A percentile compares a stretch with the other conserved stretches of the same genome.
These are phyloP conservation scores for Phrynocephalus guinanensis DNA, from an alignment of 2,797 vertebrate genomes.

Conservation along the genomic window DNA sequence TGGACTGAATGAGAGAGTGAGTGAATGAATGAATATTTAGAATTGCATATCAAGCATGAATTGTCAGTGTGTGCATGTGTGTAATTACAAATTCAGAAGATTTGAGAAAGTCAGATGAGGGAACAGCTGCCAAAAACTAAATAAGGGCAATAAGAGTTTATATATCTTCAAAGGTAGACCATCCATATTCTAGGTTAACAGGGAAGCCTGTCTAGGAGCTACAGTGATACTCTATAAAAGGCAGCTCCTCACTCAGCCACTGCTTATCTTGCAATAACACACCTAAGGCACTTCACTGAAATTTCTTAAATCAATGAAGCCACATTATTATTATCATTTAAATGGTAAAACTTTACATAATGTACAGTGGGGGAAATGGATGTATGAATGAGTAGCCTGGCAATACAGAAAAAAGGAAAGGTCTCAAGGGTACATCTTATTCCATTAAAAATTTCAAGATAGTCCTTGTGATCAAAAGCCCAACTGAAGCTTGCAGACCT, in stretches of 20 bases:
- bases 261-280: background rate
- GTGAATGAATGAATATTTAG: too few relatives aligned
- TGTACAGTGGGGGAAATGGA: background rate
- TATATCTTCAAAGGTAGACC: too few relatives aligned
- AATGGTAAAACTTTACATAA: background rate
- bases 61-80: too few relatives aligned
- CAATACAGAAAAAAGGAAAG: conserved; percentile 9
- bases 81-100: too few relatives aligned
- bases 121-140: too few relatives aligned
- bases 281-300: background rate
- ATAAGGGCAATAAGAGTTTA: too few relatives aligned
- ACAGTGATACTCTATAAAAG: background rate
- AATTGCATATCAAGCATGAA: too few relatives aligned
- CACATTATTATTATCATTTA: background rate
- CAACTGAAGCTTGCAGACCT: background rate
- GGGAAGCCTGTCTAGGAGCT: background rate
- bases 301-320: conserved; percentile 5
- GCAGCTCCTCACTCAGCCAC: background rate
- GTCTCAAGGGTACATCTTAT: background rate
- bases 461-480: background rate
- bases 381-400: conserved; percentile 9
- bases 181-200: background rate
- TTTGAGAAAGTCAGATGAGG: too few relatives aligned
- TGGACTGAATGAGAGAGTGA: too few relatives aligned
- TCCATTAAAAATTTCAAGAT: conserved; percentile 15